These are phyloP conservation scores for Drosophila birchii DNA, from an alignment of 2,888 invertebrate genomes.

Conservation along the genomic window DNA sequence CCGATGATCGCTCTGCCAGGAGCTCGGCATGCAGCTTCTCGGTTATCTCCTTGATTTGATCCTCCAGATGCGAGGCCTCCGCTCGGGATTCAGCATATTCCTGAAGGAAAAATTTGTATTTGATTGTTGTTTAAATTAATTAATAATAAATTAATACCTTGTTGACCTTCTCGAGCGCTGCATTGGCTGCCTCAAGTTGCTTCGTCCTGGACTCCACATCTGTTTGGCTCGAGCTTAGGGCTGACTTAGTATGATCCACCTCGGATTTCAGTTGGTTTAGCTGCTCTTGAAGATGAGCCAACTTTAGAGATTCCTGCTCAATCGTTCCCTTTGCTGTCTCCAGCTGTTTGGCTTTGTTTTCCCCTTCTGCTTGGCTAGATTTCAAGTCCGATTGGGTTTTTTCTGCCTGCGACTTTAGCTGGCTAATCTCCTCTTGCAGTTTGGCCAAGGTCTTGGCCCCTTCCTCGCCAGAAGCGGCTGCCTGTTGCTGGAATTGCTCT, in stretches of 20 bases:
- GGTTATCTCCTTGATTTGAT: slow-evolving; percentile 85
- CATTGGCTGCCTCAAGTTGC: slow-evolving; percentile 56
- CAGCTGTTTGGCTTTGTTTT: slow-evolving; percentile 36
- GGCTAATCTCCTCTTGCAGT: slow-evolving; percentile 48
- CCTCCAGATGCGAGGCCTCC: slow-evolving; percentile 87
- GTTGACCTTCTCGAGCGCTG: slow-evolving; percentile 52
- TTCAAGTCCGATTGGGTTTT: slow-evolving; percentile 22
- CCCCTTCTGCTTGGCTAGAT: slow-evolving; percentile 22
- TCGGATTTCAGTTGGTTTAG: slow-evolving; percentile 26
- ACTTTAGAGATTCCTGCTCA: slow-evolving; percentile 34
- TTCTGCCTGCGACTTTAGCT: slow-evolving; percentile 32
- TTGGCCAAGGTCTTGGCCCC: slow-evolving; percentile 48
- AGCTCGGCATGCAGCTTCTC: slow-evolving; percentile 70
- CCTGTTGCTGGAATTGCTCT: slow-evolving; percentile 55
- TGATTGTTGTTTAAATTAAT: too few relatives aligned
- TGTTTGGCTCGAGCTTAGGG: slow-evolving; percentile 1
- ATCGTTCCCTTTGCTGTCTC: slow-evolving; percentile 6
- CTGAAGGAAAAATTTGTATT: neutral
- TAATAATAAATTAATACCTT: slow-evolving; percentile 6
- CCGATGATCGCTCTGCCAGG: slow-evolving; percentile 34
- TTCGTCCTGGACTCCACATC: slow-evolving; percentile 44
- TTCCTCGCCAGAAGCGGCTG: slow-evolving; percentile 35
- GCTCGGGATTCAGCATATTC: slow-evolving; percentile 51
- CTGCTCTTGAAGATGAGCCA: slow-evolving; percentile 43
- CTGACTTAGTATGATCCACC: slow-evolving; percentile 14